These are phyloP conservation scores for Brachymystax lenok DNA, from an alignment of 2,797 vertebrate genomes.

Conservation along the genomic window DNA sequence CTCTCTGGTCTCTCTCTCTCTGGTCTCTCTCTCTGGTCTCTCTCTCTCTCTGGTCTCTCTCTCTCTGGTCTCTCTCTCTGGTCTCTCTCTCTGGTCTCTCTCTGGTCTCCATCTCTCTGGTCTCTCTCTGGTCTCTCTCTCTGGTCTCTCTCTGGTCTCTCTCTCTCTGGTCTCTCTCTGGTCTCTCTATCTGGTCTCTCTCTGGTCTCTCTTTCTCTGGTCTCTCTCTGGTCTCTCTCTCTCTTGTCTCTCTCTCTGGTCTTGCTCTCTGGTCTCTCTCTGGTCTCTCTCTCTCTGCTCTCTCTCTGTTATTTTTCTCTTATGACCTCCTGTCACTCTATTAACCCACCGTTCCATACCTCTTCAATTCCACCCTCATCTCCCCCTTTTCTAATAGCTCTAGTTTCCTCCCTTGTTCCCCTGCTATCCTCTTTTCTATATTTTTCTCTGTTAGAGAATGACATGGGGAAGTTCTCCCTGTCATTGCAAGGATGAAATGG, in stretches of 20 bases:
- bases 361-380: constrained; percentile 10
- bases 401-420: constrained; percentile 8
- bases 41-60: too few relatives aligned
- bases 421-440: constrained; percentile 36
- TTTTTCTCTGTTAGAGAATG: constrained; percentile 69
- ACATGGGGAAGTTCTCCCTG: constrained; percentile 64
- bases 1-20: background rate
- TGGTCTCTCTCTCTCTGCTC: too few relatives aligned
- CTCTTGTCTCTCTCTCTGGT: too few relatives aligned
- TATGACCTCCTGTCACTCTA: too few relatives aligned
- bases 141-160: background rate
- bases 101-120: too few relatives aligned
- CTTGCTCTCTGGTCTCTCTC: too few relatives aligned
- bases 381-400: background rate
- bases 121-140: background rate
- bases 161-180: too few relatives aligned
- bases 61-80: too few relatives aligned
- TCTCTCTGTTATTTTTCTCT: background rate
- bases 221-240: background rate
- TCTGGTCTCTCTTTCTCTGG: background rate
- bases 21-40: background rate
- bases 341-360: constrained; percentile 10
- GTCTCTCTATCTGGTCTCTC: background rate
- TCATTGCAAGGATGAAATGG: constrained; percentile 64
- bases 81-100: too few relatives aligned